phyloP scores from a whole-genome alignment of 2,113 vertebrate genomes.

The Castor canadensis region DNA sequence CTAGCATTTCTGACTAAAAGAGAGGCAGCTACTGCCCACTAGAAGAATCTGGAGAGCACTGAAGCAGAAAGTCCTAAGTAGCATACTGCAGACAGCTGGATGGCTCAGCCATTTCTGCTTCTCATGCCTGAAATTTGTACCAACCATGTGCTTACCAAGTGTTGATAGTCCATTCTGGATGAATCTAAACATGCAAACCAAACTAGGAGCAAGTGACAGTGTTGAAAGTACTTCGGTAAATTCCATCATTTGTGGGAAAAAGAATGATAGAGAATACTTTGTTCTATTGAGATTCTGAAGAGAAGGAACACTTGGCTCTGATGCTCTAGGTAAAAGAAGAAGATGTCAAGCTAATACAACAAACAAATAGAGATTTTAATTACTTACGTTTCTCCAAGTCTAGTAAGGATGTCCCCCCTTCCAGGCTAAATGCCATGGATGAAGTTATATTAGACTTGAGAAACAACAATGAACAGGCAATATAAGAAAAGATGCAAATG shows the following conservation, averaged over 20 bases:
- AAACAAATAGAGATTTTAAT: not conserved
- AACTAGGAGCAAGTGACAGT: not conserved
- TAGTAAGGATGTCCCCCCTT: not conserved
- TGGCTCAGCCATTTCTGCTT: not conserved
- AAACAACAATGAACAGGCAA: not conserved
- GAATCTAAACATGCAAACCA: not conserved
- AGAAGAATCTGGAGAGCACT: not conserved
- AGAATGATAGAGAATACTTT: not conserved
- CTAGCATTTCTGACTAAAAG: not conserved
- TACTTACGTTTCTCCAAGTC: not conserved
- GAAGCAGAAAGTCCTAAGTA: not conserved
- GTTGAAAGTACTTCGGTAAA: not conserved
- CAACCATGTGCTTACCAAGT: not conserved
- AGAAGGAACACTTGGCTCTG: not conserved
- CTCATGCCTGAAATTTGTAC: not conserved
- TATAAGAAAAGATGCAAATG: not conserved
- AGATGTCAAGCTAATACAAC: not conserved
- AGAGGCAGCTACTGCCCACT: not conserved
- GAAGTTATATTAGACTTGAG: not conserved
- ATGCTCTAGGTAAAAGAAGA: not conserved
- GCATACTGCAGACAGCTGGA: not conserved
- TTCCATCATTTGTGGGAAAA: not conserved
- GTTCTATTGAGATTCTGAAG: not conserved
- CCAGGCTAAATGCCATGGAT: not conserved
- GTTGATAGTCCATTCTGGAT: not conserved